Conservation (phyloP, 2,888 invertebrate genomes). For the Antitype chi region DNA sequence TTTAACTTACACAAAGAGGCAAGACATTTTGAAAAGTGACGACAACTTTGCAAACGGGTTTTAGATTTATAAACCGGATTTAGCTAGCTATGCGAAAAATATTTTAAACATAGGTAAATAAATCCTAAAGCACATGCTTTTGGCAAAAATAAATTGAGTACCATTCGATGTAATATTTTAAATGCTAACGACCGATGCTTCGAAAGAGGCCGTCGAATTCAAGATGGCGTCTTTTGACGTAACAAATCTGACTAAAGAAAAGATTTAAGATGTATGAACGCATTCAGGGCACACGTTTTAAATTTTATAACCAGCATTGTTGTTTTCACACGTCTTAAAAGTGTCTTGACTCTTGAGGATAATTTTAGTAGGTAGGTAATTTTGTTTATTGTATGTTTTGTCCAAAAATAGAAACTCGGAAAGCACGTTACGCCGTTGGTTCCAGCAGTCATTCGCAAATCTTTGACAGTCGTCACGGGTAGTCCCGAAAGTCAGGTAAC, state of each 20-base stretch:
- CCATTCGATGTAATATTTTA: neutral
- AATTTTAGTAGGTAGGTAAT: neutral
- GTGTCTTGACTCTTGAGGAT: constrained; percentile 14
- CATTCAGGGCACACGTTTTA: constrained; percentile 11
- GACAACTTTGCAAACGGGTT: neutral
- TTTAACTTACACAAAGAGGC: neutral
- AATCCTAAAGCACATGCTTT: neutral
- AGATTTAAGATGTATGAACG: constrained; percentile 38
- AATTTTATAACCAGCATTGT: neutral
- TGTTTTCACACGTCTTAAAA: constrained; percentile 13
- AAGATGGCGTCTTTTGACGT: constrained; percentile 37
- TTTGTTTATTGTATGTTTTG: neutral
- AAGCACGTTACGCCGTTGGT: neutral
- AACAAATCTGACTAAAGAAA: neutral
- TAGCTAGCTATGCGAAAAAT: too few relatives aligned
- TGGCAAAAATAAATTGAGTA: neutral
- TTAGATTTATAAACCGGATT: neutral
- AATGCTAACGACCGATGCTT: constrained; percentile 1
- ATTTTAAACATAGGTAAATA: too few relatives aligned
- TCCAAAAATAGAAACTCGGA: neutral
- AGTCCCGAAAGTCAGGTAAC: neutral
- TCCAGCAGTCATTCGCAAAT: neutral
- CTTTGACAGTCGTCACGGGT: neutral
- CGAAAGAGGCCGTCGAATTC: neutral
- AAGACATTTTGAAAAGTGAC: neutral